Base-by-base conservation (phyloP, 2,113 vertebrate genomes). In the Cairina moschata region DNA sequence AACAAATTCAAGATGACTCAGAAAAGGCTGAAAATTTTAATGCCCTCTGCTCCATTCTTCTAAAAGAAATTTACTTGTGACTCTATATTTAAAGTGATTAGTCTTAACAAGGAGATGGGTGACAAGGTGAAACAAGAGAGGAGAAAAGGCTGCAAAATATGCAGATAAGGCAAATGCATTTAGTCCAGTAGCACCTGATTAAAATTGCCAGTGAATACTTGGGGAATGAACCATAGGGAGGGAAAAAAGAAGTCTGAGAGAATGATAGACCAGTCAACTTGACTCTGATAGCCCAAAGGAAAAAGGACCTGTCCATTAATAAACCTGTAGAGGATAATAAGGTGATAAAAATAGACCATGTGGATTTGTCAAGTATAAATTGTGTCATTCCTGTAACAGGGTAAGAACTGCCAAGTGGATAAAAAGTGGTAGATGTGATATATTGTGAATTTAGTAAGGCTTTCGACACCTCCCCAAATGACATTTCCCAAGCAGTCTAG, bases 261-360 rank as follows among this genome's bases (percentile, higher is more conserved):
- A 40, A 32, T 59, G 46, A 17, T 77, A 3, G 2, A 31, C 20
- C 42, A 86, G 60, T 60, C 38, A 81, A 3, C 6, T 38, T 82
- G 62, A 36, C 17, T 65, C 28, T 26, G 55, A 0, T 18, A 73
- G 42, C 86, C 73, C 52, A 52, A 65, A 89, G 73, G 34, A 88
- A 29, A 71, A 91, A 50, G 34, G 72, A 65, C 79, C 26, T 86
- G 8, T 79, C 58, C 7, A 25, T 87, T 95, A 92, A 73, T 76
- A 87, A 93, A 6, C 34, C 48, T 9, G 8, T 31, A 60, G 29
- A 89, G 38, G 54, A 36, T 79, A 91, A 91, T 93, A 65, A 76
- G 17, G 77, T 82, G 86, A 62, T 84, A 82, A 92, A 92, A 95
- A 92, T 81, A 95, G 83, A 78, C 34, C 25, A 11, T 79, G 52